Base-by-base conservation (phyloP, 1,140 invertebrate genomes). In the Temnothorax longispinosus region DNA sequence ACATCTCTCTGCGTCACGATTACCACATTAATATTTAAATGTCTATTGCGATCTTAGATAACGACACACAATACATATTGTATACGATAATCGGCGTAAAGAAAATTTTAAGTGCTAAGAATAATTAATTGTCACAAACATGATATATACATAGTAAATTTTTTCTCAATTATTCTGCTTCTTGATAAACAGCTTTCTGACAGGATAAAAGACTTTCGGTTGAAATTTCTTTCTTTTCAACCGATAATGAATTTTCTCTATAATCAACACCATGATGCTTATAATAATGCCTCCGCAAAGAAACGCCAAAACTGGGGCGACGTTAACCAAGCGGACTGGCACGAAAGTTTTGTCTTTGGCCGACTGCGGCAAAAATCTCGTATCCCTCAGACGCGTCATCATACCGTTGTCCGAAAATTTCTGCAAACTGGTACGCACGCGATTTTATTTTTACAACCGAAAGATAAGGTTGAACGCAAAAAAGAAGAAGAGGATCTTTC, bases 331-430 rank as follows among this genome's bases (percentile, higher is more conserved):
- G 3, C 10, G 8, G 0, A 91, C 89, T 10, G 89, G 58, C 32
- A 47, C 0, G 21, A 54, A 86, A 47, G 13, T 32, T 27, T 74
- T 84, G 0, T 8, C n/a, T 60, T 84, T 27, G 7, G 0, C 2
- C 3, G 52, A 38, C 0, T 21, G 21, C 32, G 11, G 13, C 0
- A 47, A 74, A 32, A 72, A 74, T 74, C 10, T 41, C n/a, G 18
- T 84, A 13, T 62, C 7, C 32, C 11, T 87, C 15, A 82, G 10
- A 44, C 65, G 78, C 44, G 2, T 82, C 44, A 86, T n/a, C 2
- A 81, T 86, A 7, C 85, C 85, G 35, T 62, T 71, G 13, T 85
- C 54, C 10, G 86, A 15, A 44, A 92, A 84, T 78, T 90, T 92
- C 62, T 89, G 85, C 13, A 92, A n/a, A 10, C 91, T 92, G 15